Percentiles rank a stretch among this genome's conserved stretches.
phyloP scores from a whole-genome alignment of 35 echinoderm and acorn worm species.

The Strongylocentrotus purpuratus region DNA sequence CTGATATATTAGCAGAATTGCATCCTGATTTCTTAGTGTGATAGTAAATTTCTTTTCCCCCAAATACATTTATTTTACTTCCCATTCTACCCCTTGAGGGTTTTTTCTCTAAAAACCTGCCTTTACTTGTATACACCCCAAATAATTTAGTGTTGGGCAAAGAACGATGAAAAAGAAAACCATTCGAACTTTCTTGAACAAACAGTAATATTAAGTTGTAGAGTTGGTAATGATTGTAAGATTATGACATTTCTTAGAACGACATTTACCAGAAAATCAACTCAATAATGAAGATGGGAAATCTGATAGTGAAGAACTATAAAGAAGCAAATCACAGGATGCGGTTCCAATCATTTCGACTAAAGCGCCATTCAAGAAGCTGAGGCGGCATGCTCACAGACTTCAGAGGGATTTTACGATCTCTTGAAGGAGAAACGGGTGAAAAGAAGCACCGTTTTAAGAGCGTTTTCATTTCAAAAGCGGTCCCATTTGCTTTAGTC shows the following conservation, averaged over 20 bases:
- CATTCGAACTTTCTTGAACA: neutral
- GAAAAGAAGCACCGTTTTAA: slow-evolving; percentile 47
- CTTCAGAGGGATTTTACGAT: slow-evolving; percentile 49
- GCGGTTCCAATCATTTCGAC: neutral
- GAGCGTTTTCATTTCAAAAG: slow-evolving; percentile 33
- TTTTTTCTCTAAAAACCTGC: neutral
- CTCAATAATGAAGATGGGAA: neutral
- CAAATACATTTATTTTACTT: neutral
- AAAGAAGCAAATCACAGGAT: neutral
- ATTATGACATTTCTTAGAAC: slow-evolving; percentile 5
- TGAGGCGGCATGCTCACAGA: neutral
- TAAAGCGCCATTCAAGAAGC: neutral
- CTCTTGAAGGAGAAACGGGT: neutral
- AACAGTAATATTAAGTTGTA: neutral
- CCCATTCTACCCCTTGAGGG: neutral
- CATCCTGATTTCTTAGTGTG: neutral
- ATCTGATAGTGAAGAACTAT: neutral
- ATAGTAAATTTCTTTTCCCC: neutral
- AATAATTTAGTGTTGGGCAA: neutral
- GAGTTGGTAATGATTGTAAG: neutral
- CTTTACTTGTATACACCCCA: neutral
- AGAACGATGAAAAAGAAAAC: neutral
- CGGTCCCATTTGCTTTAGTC: neutral
- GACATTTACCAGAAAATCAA: neutral
- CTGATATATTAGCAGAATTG: no score